phyloP scores from a whole-genome alignment of 2,888 invertebrate genomes.

The Scaptomyza parva region DNA sequence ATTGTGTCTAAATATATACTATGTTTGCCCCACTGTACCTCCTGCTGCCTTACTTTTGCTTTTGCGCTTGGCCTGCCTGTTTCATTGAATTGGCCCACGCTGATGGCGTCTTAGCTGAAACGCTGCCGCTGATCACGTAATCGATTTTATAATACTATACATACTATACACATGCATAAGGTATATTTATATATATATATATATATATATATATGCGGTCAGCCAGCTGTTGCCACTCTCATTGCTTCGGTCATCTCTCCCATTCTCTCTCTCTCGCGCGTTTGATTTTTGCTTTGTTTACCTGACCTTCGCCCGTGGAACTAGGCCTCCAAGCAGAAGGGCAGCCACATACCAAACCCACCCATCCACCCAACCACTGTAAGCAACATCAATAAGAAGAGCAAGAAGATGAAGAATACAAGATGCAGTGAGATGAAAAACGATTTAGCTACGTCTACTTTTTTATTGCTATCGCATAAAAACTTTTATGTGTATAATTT shows the following conservation, averaged over 20 bases:
- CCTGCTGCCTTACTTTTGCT: conserved; percentile 29
- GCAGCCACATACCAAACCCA: conserved; percentile 43
- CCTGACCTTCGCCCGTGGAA: conserved; percentile 72
- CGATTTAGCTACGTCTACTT: conserved; percentile 64
- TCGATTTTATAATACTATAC: conserved; percentile 74
- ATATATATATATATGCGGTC: conserved; percentile 39
- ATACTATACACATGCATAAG: conserved; percentile 16
- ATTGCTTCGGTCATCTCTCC: conserved; percentile 5
- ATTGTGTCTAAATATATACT: conserved; percentile 7
- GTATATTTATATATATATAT: conserved; percentile 18
- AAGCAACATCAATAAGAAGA: conserved; percentile 18
- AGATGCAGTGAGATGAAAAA: conserved; percentile 20
- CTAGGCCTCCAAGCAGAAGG: conserved; percentile 56
- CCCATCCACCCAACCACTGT: conserved; percentile 22
- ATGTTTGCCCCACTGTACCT: conserved; percentile 34
- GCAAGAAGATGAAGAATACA: conserved; percentile 1
- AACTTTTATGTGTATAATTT: conserved; percentile 82
- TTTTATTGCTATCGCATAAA: conserved; percentile 79
- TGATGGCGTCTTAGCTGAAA: conserved; percentile 69
- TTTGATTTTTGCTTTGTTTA: conserved; percentile 62
- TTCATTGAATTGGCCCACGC: conserved; percentile 64
- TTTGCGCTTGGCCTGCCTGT: conserved; percentile 23
- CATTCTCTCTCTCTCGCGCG: conserved; percentile 7
- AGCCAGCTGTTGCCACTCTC: conserved; percentile 60
- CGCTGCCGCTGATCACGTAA: conserved; percentile 70